phyloP scores from a whole-genome alignment of 2,888 invertebrate genomes.

The Bellardia bayeri region DNA sequence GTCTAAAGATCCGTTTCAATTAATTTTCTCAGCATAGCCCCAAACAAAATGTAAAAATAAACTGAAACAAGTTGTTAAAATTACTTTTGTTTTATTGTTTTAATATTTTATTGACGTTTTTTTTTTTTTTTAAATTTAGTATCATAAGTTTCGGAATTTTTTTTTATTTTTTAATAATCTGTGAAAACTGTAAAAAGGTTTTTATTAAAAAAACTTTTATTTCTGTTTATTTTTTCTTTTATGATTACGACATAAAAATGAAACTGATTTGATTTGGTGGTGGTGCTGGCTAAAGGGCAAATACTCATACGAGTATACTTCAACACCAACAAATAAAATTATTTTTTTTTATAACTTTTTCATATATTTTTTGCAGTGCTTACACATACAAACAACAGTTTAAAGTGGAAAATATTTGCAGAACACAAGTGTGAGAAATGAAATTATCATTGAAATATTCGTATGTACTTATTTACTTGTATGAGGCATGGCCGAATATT shows the following conservation, averaged over 20 bases:
- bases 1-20: constrained; percentile 22
- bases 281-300: constrained; percentile 22
- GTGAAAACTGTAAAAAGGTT: constrained; percentile 50
- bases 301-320: constrained; percentile 11
- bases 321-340: constrained; percentile 18
- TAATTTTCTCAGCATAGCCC: background rate
- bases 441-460: constrained; percentile 2
- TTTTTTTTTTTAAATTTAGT: constrained; percentile 13
- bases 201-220: constrained; percentile 54
- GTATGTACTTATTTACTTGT: background rate
- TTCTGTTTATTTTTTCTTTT: constrained; percentile 7
- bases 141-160: constrained; percentile 18
- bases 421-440: constrained; percentile 18
- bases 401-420: constrained; percentile 29
- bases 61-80: background rate
- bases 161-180: constrained; percentile 54
- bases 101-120: constrained; percentile 40
- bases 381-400: constrained; percentile 31
- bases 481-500: background rate
- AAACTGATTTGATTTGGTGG: constrained; percentile 26
- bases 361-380: constrained; percentile 29
- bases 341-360: constrained; percentile 51
- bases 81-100: constrained; percentile 27
- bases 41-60: background rate
- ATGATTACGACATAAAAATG: constrained; percentile 31